Evolutionary conservation across 2,113 vertebrate genomes (phyloP).

Genomic region (Aptenodytes forsteri): DNA sequence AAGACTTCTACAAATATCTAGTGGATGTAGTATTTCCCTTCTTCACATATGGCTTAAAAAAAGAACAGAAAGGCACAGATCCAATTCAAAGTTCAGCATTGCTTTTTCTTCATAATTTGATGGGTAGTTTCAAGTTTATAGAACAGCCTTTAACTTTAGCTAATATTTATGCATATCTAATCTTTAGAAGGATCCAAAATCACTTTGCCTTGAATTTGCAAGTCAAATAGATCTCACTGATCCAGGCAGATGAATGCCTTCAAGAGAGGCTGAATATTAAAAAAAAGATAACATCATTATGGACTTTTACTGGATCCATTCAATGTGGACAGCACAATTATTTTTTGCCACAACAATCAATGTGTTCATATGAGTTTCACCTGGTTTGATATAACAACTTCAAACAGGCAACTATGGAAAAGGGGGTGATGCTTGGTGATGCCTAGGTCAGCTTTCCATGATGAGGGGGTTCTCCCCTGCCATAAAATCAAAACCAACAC

Average conservation of each 20-base stretch:
- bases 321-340: neutral
- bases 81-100: neutral
- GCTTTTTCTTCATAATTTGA: neutral
- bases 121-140: neutral
- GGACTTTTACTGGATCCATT: neutral
- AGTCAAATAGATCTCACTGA: neutral
- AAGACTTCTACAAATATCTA: neutral
- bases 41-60: neutral
- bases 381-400: neutral
- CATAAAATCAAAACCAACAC: neutral
- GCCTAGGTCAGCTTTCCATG: neutral
- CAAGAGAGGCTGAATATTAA: neutral
- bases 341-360: neutral
- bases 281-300: neutral
- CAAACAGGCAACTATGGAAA: neutral
- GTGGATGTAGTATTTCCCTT: neutral
- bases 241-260: neutral
- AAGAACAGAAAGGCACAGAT: neutral
- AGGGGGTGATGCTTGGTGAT: neutral
- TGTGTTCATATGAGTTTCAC: neutral
- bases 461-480: neutral
- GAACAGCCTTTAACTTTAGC: neutral
- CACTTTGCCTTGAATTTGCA: neutral
- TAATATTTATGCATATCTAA: neutral
- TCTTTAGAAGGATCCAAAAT: neutral